A percentile compares a stretch with the other conserved stretches of the same genome.
Evolutionary conservation across 2,888 invertebrate genomes (phyloP).

Genomic region (Pachydiplax longipennis): DNA sequence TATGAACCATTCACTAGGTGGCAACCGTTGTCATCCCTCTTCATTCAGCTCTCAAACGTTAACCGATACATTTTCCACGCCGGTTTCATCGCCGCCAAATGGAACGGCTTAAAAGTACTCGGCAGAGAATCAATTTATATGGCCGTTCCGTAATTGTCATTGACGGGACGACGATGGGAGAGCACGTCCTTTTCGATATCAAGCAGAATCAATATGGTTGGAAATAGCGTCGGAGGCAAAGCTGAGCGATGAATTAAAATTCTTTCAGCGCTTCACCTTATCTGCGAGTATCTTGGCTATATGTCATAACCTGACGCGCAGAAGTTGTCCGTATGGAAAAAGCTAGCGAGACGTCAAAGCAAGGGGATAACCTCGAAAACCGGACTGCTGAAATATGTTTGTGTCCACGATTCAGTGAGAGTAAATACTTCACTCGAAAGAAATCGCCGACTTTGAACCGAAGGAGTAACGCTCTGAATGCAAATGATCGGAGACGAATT

Average conservation of each 20-base stretch:
- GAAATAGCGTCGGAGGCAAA: background rate
- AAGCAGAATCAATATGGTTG: constrained; percentile 11
- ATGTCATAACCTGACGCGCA: background rate
- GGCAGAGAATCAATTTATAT: background rate
- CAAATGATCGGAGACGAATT: too few species aligned
- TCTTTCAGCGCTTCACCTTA: background rate
- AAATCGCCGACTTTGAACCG: too few species aligned
- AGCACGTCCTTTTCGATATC: background rate
- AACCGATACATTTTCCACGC: constrained; percentile 15
- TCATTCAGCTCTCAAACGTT: background rate
- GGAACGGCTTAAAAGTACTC: background rate
- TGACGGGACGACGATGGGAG: background rate
- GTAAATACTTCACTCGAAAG: background rate
- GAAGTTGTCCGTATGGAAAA: background rate
- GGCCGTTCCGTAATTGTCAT: background rate
- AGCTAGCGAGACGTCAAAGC: background rate
- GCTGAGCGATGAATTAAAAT: background rate
- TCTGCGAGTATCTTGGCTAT: background rate
- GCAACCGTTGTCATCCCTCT: background rate
- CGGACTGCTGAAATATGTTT: background rate
- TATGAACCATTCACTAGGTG: too few species aligned
- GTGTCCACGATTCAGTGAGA: background rate
- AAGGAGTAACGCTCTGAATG: too few species aligned
- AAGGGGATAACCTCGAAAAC: background rate
- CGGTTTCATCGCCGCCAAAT: background rate